Conservation (phyloP, 2,888 invertebrate genomes). For the Sesia bembeciformis region DNA sequence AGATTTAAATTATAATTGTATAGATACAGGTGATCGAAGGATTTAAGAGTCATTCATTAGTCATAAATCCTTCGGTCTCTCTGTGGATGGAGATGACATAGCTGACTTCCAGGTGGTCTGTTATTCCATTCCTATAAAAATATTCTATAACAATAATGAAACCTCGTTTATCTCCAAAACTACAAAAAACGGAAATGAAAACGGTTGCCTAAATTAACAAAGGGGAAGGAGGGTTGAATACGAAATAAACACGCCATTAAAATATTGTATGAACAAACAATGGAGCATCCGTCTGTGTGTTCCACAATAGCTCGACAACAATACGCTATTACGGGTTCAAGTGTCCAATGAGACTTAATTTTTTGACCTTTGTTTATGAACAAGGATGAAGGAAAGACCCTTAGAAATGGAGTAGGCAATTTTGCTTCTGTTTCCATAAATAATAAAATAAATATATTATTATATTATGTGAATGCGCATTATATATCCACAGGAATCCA, state of each 20-base stretch:
- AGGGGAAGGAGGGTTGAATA: slow-evolving; percentile 33
- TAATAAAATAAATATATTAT: too few relatives aligned
- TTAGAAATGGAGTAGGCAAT: too few relatives aligned
- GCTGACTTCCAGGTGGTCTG: neutral
- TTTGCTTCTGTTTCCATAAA: too few relatives aligned
- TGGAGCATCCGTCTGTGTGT: slow-evolving; percentile 28
- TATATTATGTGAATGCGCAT: too few relatives aligned
- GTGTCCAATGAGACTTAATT: slow-evolving; percentile 10
- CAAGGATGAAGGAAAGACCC: neutral
- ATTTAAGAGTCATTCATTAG: too few relatives aligned
- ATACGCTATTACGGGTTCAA: slow-evolving; percentile 25
- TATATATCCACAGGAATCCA: too few relatives aligned
- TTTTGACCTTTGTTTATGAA: slow-evolving; percentile 7
- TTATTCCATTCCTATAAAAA: neutral
- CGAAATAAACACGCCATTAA: slow-evolving; percentile 23
- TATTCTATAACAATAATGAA: neutral
- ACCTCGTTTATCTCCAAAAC: neutral
- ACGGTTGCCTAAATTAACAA: neutral
- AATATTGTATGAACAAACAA: slow-evolving; percentile 31
- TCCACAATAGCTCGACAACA: slow-evolving; percentile 24
- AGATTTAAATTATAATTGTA: too few relatives aligned
- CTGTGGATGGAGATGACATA: too few relatives aligned
- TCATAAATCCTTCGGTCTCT: too few relatives aligned
- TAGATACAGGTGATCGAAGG: too few relatives aligned
- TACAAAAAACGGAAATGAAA: neutral